Evolutionary conservation across 2,113 vertebrate genomes (phyloP), one percentile per base, ranked within the genome.

Genomic region (Peromyscus californicus): DNA sequence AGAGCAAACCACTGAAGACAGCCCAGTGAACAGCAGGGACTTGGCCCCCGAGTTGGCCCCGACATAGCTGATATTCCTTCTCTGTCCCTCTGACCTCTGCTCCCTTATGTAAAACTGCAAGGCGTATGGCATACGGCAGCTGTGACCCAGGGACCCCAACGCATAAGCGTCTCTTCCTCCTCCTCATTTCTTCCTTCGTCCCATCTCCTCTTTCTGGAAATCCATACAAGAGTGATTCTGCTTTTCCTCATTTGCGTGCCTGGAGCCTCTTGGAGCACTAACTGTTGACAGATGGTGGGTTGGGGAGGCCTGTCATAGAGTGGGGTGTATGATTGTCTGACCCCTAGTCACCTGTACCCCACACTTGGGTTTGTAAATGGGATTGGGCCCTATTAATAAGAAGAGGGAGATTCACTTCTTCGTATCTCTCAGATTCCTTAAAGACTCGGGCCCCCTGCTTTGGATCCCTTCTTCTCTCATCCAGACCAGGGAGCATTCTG

Each of bases 371-470:
- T 59, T 67, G 21, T 48, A 67, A 65, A 70, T 22, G 22, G 29
- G n/a, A 4, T 24, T 2, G 26, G 29, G n/a, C 24, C 11, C 21
- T 67, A 9, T 45, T 74, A 67, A 29, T 33, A 39, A 57, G 26
- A 29, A 51, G 87, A 45, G 22, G 51, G 42, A 8, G 12, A 70
- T 42, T 69, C 3, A 65, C 31, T 33, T 84, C 31, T 94, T 45
- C 5, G 74, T 13, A 69, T 51, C 26, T 39, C 31, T 26, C 15
- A 48, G 12, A 33, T 85, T 63, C 7, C 48, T 63, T 82, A 10
- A 80, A 63, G 3, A 21, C 4, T 54, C 5, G 29, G 5, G 19
- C 11, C 39, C 8, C 33, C 13, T 5, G 1, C 5, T 7, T n/a
- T 31, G 91, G 10, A 45, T 57, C 36, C 1, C 13, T 76, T 70